A percentile compares a stretch with the other conserved stretches of the same genome.
Conservation (phyloP, 2,113 vertebrate genomes). For the Oreochromis spilurus region DNA sequence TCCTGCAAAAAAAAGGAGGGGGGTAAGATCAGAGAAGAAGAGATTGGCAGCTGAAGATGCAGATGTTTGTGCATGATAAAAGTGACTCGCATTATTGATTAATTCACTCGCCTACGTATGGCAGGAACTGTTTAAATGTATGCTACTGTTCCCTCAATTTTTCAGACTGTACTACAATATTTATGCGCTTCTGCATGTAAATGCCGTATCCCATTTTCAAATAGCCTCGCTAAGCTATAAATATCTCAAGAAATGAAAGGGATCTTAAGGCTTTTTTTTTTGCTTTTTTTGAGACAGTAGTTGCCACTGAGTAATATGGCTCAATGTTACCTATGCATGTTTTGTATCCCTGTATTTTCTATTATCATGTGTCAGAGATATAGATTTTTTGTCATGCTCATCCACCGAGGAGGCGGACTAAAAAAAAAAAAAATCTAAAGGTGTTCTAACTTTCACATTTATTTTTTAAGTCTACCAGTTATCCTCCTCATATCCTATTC, state of each 20-base stretch:
- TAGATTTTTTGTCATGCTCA: background rate
- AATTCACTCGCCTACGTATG: background rate
- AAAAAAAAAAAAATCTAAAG: background rate
- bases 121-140: background rate
- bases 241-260: background rate
- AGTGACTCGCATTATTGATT: background rate
- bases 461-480: background rate
- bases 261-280: background rate
- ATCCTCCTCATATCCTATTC: background rate
- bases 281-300: background rate
- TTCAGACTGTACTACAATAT: constrained; percentile 2
- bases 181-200: constrained; percentile 16
- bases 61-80: background rate
- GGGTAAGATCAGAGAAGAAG: background rate
- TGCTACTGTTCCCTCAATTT: background rate
- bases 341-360: background rate
- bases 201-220: constrained; percentile 23
- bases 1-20: background rate
- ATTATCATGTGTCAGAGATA: background rate
- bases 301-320: background rate
- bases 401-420: background rate
- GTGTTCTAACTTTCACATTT: background rate
- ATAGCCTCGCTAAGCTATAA: background rate
- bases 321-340: background rate
- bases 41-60: background rate